Base-by-base conservation (phyloP, 1,140 invertebrate species). In the Pogonomyrmex barbatus region DNA sequence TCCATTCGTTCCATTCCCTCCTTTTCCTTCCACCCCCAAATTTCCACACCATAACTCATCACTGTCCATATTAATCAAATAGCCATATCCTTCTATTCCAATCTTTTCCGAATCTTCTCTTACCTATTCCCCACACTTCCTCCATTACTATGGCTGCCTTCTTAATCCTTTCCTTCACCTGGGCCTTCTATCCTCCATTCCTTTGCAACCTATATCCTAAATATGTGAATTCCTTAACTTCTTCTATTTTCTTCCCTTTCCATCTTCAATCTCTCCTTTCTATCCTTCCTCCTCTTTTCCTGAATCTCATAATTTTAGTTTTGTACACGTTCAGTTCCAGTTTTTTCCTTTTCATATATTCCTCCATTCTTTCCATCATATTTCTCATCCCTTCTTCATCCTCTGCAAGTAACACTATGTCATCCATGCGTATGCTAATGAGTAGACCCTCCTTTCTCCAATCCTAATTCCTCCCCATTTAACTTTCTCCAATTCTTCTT, bases 361-460 rank as follows among this genome's bases (percentile, higher is more conserved):
- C 56, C 62, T 30, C 56, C 47, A 71, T 10, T 4, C 36, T 39
- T 30, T 3, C 65, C 39, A 39, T 39, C 77, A 63, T 63, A 5
- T 4, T 9, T n/a, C 39, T 63, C 54, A 87, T 82, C 14, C 63
- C 58, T 47, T 50, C 42, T 5, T 60, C 60, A 3, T 54, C 56
- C 58, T 62, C 50, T 36, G 65, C 84, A 9, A 86, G 0, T 30
- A 77, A 14, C 47, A 71, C 73, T 4, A 77, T 50, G 67, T 87
- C 85, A 33, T 87, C 85, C 24, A n/a, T 4, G 88, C 85, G 52
- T 87, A 87, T 17, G 17, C 42, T 8, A 87, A n/a, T 0, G 85
- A 68, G 71, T 9, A 89, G 45, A 39, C 50, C 68, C 0, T 36
- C 24, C 0, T 12, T 10, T 39, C 17, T 39, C 30, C 83, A 33